Evolutionary conservation across 2,888 invertebrate species (phyloP).

Genomic region (Oscheius myriophilus): DNA sequence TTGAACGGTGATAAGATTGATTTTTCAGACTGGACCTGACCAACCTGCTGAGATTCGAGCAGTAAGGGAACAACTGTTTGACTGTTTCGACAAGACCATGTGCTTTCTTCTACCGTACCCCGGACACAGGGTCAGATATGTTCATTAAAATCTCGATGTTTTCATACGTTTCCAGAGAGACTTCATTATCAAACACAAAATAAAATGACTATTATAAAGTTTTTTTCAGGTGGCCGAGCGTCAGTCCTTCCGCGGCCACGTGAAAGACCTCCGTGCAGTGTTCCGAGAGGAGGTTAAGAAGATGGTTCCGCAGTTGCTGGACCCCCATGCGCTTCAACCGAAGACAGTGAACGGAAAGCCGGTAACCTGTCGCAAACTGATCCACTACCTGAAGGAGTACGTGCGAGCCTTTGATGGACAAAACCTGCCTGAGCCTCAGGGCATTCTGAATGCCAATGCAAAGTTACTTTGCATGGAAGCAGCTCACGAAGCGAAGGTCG

Average conservation of each 20-base stretch:
- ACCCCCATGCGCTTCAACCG: slow-evolving; percentile 58
- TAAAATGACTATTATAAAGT: background rate
- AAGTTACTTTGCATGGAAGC: slow-evolving; percentile 63
- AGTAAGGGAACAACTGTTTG: slow-evolving; percentile 53
- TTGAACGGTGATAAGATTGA: background rate
- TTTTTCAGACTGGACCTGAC: slow-evolving; percentile 35
- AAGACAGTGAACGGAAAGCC: slow-evolving; percentile 65
- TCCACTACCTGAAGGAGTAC: slow-evolving; percentile 67
- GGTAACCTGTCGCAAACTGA: slow-evolving; percentile 65
- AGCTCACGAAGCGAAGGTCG: slow-evolving; percentile 63
- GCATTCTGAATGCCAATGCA: slow-evolving; percentile 66
- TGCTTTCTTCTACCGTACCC: slow-evolving; percentile 68
- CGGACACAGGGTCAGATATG: slow-evolving; percentile 46
- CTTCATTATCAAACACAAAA: too few relatives aligned
- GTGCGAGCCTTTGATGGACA: slow-evolving; percentile 61
- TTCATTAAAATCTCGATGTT: too few relatives aligned
- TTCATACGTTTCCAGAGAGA: too few relatives aligned
- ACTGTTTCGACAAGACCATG: slow-evolving; percentile 61
- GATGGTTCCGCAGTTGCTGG: slow-evolving; percentile 61
- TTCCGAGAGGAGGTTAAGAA: slow-evolving; percentile 66
- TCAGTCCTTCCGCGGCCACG: slow-evolving; percentile 64
- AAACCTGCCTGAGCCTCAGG: slow-evolving; percentile 58
- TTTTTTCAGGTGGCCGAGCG: slow-evolving; percentile 61
- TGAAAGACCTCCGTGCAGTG: slow-evolving; percentile 65
- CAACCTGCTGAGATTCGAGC: slow-evolving; percentile 52